Evolutionary conservation across 2,888 invertebrate species (phyloP), one percentile per base, ranked within the genome.

Genomic region (Hirudinaria manillensis): DNA sequence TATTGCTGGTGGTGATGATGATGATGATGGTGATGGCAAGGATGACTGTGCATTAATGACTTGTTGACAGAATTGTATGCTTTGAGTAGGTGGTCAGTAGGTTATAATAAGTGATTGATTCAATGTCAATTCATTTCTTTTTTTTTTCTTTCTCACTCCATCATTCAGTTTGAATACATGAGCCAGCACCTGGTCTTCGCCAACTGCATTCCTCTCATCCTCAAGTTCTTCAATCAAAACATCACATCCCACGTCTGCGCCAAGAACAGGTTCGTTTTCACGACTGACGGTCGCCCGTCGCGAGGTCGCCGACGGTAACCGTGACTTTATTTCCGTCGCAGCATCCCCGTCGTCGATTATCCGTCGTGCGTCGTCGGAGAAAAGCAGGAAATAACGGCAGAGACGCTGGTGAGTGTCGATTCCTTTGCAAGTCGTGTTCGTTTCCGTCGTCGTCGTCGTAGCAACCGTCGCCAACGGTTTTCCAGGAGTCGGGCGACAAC

Each of bases 161-260:
- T 45, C 45, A 10, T 45, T 16, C 82, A 86, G 87, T 99, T 98
- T 88, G 99, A 99, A 87, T 98, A 94, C 84, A 94, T 98, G 91
- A 94, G 95, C 1, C 97, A 99, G 86, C 97, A 99, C 87, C 88
- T 99, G 80, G 96, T 99, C 16, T 98, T 98, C 87, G 98, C 98
- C 77, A 99, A 99, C 85, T 99, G 98, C 84, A 96, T 99, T 86
- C 99, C 99, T 0, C 87, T 99, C 78, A 94, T 99, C 29, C 88
- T 99, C 75, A 99, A 99, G 85, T 99, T 99, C 87, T 93, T 99
- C 85, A 99, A 99, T 86, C 98, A 99, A 86, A 95, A 97, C 83
- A 95, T 98, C 79, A 89, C 93, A 86, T 91, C 92, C 72, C 97
- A 97, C 87, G 93, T 98, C 77, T 92, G 93, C 82, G 92, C 96